Base-by-base conservation (phyloP, 2,888 invertebrate genomes). In the Drosophila hawaiiensis region DNA sequence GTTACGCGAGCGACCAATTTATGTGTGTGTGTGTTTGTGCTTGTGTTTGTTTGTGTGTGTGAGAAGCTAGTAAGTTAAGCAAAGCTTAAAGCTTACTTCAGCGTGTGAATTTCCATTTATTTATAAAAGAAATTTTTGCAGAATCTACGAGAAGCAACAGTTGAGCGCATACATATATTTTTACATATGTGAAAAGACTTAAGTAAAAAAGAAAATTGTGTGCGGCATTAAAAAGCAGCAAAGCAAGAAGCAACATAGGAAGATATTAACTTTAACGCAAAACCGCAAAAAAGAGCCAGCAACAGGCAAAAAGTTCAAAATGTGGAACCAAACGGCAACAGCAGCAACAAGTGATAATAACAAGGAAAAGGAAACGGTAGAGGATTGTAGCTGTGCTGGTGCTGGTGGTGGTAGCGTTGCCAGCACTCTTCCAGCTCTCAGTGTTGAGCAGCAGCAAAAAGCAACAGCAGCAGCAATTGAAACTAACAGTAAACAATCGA, bases 321-420 rank as follows among this genome's bases (percentile, higher is more conserved):
- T 92, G 92, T 92, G 90, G 92, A 90, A 86, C 76, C 84, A 89
- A 92, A 90, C 78, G 75, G 72, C 86, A 86, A 77, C 84, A 86
- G 82, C 90, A 91, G 81, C 83, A 85, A 83, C 89, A 86, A 87
- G 84, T 91, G 88, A 91, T 88, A 91, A 90, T 77, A 86, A 85
- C 76, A 84, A 82, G 82, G 86, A 78, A 76, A 82, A 90, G 77
- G 89, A 72, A 81, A 61, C 79, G 43, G 77, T 56, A 70, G 90
- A 83, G 67, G 91, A 89, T 80, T 91, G 91, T 76, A 82, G 83
- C 70, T 91, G 91, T 81, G 84, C 82, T 78, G 73, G 68, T 43
- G 12, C 22, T 41, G 41, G 47, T 22, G 47, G 47, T 73, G 68
- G 72, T 43, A 74, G 77, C 55, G 63, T 70, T 68, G 75, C 63